Base-by-base conservation (phyloP, 2,113 vertebrate genomes). In the Misgurnus mizolepis region DNA sequence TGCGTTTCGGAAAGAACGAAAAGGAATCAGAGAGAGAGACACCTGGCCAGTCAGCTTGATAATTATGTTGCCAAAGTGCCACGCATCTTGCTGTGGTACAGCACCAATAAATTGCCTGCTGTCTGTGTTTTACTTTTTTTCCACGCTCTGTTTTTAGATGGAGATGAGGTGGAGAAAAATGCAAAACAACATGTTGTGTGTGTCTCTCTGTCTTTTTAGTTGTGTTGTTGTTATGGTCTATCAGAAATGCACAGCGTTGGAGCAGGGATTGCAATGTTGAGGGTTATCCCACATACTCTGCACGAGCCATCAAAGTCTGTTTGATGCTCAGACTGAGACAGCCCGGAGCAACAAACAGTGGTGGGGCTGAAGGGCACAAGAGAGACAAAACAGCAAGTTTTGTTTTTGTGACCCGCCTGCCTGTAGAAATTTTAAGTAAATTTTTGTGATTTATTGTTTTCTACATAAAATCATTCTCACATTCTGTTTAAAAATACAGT, bases 1-100 rank as follows among this genome's bases (percentile, higher is more conserved):
- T 77, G 75, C 66, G 75, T 77, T 66, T 65, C 17, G 47, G 50
- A 49, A 45, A 74, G 50, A 75, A 18, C 49, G 40, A 80, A 61
- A 66, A 27, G 50, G 49, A 45, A 65, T 34, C 4, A 60, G 72
- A 76, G 55, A 67, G n/a, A 15, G 61, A 49, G 58, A 62, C 61
- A 76, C 71, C 43, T 81, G 69, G 79, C 18, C 64, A 69, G 22
- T 73, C 73, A 60, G 62, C 77, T 75, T 68, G 77, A 71, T 53
- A 84, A 84, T 84, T 84, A 84, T 78, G 69, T 47, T 84, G 83
- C 83, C 83, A 81, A 75, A 78, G 56, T 84, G 83, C 74, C 69
- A 68, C 64, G 73, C 65, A 84, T 64, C 55, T 84, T 61, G 53
- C 34, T 78, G 83, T 65, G 61, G 64, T 62, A 45, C 50, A 77